Evolutionary conservation across 92 coral and sea anemone species (phyloP), one percentile per base, ranked within the genome.

Genomic region (Pocillopora grandis): DNA sequence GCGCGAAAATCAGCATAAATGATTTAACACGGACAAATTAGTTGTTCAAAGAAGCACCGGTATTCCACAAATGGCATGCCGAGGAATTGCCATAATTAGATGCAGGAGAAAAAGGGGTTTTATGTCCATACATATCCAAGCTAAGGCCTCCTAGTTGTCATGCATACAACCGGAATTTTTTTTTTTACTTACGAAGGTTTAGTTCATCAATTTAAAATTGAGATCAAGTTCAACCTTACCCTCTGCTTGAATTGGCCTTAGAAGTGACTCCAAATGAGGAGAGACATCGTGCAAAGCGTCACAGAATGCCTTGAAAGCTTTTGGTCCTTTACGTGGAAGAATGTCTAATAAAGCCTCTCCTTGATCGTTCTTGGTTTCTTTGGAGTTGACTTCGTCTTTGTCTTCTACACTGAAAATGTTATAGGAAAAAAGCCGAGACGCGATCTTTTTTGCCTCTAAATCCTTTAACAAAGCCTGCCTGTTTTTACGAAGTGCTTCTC

Each of bases 231-330:
- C 52, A 42, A 20, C 58, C 91, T 87, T 63, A 90, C 92, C 92
- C 64, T 59, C 69, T 16, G 84, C 80, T 71, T 90, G 87, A 58
- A 72, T 77, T 16, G 92, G 92, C 68, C 92, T 84, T 63, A 90
- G 37, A 1, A 89, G n/a, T 23, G 61, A 14, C 62, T 90, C 98
- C 58, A 94, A 79, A 82, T 94, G 98, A 13, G 95, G 93, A 12
- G 95, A 81, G 12, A 92, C 71, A 52, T 94, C 93, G 27, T 68
- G 84, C 48, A 94, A 87, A 20, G 91, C 77, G 68, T 92, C 92
- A 52, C 98, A 94, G 20, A 94, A 92, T 58, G 82, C 88, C 35
- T 67, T 80, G 78, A 94, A 94, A 14, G 98, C 98, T 59, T 82
- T 78, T 0, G 95, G 95, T 10, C 98, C 98, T 76, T 82, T 92